Evolutionary conservation across 2,797 vertebrate species (phyloP), one percentile per base, ranked within the genome.

Genomic region (Danio albolineatus): DNA sequence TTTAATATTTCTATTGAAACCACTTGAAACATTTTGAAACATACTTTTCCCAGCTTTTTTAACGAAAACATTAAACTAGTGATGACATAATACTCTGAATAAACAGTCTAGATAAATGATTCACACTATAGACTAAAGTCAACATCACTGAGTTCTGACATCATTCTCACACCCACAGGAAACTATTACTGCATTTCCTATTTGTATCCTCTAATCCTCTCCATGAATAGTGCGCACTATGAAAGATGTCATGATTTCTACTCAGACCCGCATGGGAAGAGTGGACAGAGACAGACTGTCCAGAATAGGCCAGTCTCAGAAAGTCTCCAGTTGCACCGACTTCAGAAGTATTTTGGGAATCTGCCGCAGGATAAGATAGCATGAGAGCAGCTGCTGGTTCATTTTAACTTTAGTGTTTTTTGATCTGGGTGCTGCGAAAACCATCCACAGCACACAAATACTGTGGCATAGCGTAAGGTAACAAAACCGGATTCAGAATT

Each of bases 331-430:
- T 82, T 86, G 86, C 82, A 76, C 83, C 81, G 73, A 81, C 86
- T 83, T 64, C 89, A 80, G 61, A 69, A 87, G 88, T 92, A 94
- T 95, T 93, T 90, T 82, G 89, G 85, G 92, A 92, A 90, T 93
- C 86, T 78, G 87, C 89, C 89, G 87, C 87, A 87, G 89, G 87
- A 93, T 89, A 90, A 92, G 86, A 92, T 89, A 90, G 91, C 89
- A 88, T 88, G 65, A 83, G 83, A 87, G 89, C 93, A 95, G 93
- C 92, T 95, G 93, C 90, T 86, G 84, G 90, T 89, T 93, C 88
- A 93, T 92, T 94, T 93, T 91, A 93, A 91, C 89, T 85, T 80
- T 81, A 91, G 85, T 85, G 84, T 1, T 28, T 28, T 54, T 53
- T 86, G 83, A 92, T 90, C 87, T 43, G 78, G 86, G 84, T 77